Evolutionary conservation across 2,888 invertebrate species (phyloP).

Genomic region (Clunio marinus): DNA sequence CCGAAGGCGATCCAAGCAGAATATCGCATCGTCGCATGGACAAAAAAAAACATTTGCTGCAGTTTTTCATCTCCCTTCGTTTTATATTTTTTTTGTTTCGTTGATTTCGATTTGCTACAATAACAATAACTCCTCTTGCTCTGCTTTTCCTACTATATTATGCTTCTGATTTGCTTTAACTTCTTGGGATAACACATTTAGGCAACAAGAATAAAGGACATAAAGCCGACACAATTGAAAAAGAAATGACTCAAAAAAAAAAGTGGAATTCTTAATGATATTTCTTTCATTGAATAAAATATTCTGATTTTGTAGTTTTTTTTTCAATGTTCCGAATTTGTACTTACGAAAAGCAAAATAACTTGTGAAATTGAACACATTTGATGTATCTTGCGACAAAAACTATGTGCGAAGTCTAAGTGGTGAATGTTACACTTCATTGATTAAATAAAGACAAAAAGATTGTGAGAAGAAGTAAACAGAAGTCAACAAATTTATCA

Average conservation of each 20-base stretch:
- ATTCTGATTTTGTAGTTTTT: conserved; percentile 28
- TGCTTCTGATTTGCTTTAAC: not conserved
- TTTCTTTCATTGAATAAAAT: conserved; percentile 35
- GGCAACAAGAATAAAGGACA: conserved; percentile 21
- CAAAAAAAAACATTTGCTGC: not conserved
- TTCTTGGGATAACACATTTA: conserved; percentile 19
- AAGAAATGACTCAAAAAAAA: conserved; percentile 14
- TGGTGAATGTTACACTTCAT: too few species aligned
- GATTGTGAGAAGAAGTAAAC: too few species aligned
- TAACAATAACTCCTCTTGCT: conserved; percentile 32
- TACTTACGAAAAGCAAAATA: conserved; percentile 11
- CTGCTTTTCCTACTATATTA: not conserved
- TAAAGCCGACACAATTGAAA: conserved; percentile 35
- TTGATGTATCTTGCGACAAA: not conserved
- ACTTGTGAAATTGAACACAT: conserved; percentile 38
- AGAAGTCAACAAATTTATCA: too few species aligned
- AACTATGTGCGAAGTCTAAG: too few species aligned
- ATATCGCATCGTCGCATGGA: conserved; percentile 21
- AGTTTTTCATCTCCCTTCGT: not conserved
- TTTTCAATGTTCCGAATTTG: conserved; percentile 13
- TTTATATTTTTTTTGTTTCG: not conserved
- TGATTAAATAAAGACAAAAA: too few species aligned
- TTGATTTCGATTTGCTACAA: conserved; percentile 37
- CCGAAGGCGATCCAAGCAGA: conserved; percentile 7
- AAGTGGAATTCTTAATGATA: conserved; percentile 36